These are phyloP conservation scores for Tinea semifulvella DNA, from an alignment of 2,888 invertebrate species.

Conservation along the genomic window DNA sequence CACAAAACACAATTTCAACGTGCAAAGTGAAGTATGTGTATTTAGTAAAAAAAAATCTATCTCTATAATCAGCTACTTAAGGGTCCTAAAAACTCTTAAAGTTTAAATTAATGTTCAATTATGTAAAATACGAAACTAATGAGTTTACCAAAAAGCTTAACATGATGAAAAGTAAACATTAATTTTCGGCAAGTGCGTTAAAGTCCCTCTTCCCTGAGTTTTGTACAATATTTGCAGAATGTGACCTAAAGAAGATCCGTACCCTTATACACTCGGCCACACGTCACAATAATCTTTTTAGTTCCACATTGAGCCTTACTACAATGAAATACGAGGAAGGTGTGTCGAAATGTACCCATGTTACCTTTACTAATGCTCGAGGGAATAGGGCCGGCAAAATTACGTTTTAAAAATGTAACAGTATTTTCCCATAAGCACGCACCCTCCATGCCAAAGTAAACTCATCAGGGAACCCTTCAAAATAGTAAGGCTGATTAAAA, in stretches of 20 bases:
- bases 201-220: not conserved
- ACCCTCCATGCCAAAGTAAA: not conserved
- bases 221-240: not conserved
- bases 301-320: no score
- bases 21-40: no score
- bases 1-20: no score
- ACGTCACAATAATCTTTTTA: no score
- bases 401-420: conserved; percentile 10
- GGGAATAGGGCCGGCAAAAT: conserved; percentile 1
- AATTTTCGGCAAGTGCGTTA: conserved; percentile 7
- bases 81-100: no score
- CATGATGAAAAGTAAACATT: not conserved
- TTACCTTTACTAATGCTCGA: not conserved
- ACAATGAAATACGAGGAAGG: no score
- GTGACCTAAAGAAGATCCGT: not conserved
- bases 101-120: no score
- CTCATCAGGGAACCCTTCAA: not conserved
- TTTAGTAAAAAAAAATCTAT: no score
- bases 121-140: not conserved
- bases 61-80: no score
- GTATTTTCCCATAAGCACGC: not conserved
- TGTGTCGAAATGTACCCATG: not conserved
- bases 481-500: not conserved
- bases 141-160: not conserved
- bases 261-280: no score